Base-by-base conservation (phyloP, 1,140 invertebrate species). In the Ditylenchus dipsaci region DNA sequence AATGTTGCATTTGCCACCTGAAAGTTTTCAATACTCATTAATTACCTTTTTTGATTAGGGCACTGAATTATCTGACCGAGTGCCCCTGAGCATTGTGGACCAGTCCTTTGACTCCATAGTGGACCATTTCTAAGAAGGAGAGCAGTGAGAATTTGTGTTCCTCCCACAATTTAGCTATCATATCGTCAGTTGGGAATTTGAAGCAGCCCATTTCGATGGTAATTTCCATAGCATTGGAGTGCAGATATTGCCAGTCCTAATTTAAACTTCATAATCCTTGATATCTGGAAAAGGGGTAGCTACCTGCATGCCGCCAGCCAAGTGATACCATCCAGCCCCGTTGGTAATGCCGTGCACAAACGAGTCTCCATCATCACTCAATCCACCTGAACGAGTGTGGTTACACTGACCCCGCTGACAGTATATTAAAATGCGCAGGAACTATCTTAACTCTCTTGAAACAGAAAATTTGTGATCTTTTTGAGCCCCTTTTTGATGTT, bases 191-290 rank as follows among this genome's bases (percentile, higher is more conserved):
- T 0, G 95, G 95, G 81, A 89, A 97, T 84, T 98, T 98, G 71
- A 87, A 88, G 83, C 95, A 98, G 26, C 94, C 91, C 60, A 97
- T 84, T 84, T 98, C 95, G 9, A 98, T 81, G 0, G 95, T 97
- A 0, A 97, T 86, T 83, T 97, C 95, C 86, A 96, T 90, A 77
- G 90, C 92, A 77, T 92, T 95, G 17, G 91, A 90, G 68, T 90
- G 86, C 0, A 95, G 73, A 82, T 98, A 98, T 85, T 95, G 97
- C 89, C 91, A 98, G 83, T 98, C 95, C 71, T 74, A 63, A 53
- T 7, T 8, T 17, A 1, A 53, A 45, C 11, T 11, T 45, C 43
- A 45, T 45, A 3, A 53, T 21, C 23, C 15, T 26, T 7, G 23
- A 53, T 7, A 21, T 53, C 3, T 53, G 3, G 15, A 53, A 8